A percentile compares a stretch with the other conserved stretches of the same genome.
Conservation (phyloP, 2,113 vertebrate species). For the Callopanchax toddi region DNA sequence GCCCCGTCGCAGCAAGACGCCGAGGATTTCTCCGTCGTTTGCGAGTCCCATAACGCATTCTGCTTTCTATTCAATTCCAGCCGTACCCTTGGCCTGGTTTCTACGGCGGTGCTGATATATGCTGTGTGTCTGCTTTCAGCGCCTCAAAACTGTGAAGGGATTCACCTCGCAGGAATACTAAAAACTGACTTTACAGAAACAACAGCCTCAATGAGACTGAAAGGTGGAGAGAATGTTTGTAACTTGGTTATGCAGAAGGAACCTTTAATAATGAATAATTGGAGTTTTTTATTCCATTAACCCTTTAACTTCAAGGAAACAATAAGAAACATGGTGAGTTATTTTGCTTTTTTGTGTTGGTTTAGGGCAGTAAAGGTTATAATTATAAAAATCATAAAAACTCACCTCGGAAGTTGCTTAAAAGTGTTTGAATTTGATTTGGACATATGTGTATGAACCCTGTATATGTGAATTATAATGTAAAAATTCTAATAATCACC, state of each 20-base stretch:
- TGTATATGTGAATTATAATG: no score
- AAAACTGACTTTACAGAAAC: conserved; percentile 43
- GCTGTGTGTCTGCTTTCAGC: conserved; percentile 48
- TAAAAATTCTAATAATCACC: no score
- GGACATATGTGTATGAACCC: no score
- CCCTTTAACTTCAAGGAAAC: no score
- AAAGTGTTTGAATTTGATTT: no score
- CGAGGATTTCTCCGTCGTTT: conserved; percentile 46
- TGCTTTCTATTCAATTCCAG: conserved; percentile 60
- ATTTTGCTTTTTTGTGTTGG: no score
- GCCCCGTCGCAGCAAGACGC: conserved; percentile 7
- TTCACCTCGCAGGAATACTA: conserved; percentile 65
- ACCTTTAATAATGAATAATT: neutral
- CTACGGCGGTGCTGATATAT: conserved; percentile 62
- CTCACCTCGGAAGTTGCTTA: no score
- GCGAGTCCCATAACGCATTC: conserved; percentile 52
- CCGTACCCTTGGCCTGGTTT: conserved; percentile 69
- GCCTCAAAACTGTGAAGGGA: conserved; percentile 36
- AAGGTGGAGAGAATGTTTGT: neutral
- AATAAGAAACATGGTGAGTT: no score
- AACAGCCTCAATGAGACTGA: conserved; percentile 17
- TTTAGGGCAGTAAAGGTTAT: no score
- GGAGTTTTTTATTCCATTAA: no score
- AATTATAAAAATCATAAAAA: no score
- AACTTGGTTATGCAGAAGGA: conserved; percentile 27